Evolutionary conservation across 2,888 invertebrate species (phyloP).

Genomic region (Calliopum simillimum): DNA sequence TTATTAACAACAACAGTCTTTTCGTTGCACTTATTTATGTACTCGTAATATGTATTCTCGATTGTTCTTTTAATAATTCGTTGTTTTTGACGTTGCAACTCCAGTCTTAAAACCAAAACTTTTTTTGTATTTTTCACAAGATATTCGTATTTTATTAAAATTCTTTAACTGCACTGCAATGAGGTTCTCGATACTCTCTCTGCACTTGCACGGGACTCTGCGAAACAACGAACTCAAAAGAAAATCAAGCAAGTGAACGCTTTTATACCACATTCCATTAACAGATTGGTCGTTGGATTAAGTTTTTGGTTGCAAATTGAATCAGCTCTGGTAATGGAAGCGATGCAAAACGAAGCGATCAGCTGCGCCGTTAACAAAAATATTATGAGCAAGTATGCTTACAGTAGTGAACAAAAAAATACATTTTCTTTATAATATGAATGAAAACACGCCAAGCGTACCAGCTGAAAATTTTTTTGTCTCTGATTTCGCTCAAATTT

Average conservation of each 20-base stretch:
- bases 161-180: constrained; percentile 40
- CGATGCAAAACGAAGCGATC: constrained; percentile 7
- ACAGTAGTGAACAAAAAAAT: too few species aligned
- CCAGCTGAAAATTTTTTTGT: too few species aligned
- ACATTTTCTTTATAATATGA: too few species aligned
- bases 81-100: constrained; percentile 18
- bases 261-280: constrained; percentile 61
- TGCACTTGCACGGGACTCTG: constrained; percentile 67
- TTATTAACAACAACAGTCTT: not conserved
- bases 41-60: not conserved
- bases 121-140: not conserved
- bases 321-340: not conserved
- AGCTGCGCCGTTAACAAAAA: constrained; percentile 12
- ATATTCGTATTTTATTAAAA: not conserved
- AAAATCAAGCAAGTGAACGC: constrained; percentile 65
- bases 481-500: too few species aligned
- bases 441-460: too few species aligned
- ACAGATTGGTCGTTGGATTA: not conserved
- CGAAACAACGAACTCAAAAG: constrained; percentile 67
- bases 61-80: not conserved
- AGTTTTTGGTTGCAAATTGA: constrained; percentile 1
- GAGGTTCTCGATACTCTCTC: constrained; percentile 38
- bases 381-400: not conserved
- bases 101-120: constrained; percentile 28
- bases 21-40: not conserved